Evolutionary conservation across 2,113 vertebrate genomes (phyloP).

Genomic region (Oreochromis niloticus): DNA sequence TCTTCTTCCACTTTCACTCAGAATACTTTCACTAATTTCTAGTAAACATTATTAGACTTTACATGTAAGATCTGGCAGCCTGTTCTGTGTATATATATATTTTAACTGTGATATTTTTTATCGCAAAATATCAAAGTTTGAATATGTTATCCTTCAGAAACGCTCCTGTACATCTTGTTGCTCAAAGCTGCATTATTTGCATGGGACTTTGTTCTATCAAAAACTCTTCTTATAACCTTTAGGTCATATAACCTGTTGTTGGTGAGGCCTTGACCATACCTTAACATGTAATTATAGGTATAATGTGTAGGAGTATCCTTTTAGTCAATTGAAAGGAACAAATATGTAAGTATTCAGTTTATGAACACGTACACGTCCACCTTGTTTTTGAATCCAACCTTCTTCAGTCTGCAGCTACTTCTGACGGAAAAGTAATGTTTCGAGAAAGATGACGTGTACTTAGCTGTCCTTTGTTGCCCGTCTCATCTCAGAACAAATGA

Average conservation of each 20-base stretch:
- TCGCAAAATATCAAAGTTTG: not conserved
- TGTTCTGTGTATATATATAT: not conserved
- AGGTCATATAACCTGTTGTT: conserved; percentile 12
- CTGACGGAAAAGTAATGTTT: conserved; percentile 12
- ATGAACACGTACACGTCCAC: conserved; percentile 7
- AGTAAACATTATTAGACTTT: not conserved
- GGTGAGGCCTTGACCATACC: conserved; percentile 21
- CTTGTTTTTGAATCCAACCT: not conserved
- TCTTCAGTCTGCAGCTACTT: conserved; percentile 51
- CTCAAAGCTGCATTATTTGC: conserved; percentile 27
- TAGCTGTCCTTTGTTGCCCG: conserved; percentile 42
- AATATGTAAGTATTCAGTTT: conserved; percentile 8
- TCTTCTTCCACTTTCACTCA: not conserved
- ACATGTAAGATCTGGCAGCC: not conserved
- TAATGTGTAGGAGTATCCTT: not conserved
- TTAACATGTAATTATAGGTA: conserved; percentile 13
- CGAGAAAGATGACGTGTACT: conserved; percentile 37
- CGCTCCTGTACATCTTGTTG: not conserved
- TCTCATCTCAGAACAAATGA: conserved; percentile 45
- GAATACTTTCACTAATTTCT: not conserved
- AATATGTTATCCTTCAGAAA: not conserved
- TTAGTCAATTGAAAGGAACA: not conserved
- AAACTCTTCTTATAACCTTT: conserved; percentile 17
- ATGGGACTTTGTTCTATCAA: conserved; percentile 9
- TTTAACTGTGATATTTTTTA: not conserved